Percentiles rank a stretch among this genome's conserved stretches.
Evolutionary conservation across 2,888 invertebrate species (phyloP).

Genomic region (Leptinotarsa tumamoca): DNA sequence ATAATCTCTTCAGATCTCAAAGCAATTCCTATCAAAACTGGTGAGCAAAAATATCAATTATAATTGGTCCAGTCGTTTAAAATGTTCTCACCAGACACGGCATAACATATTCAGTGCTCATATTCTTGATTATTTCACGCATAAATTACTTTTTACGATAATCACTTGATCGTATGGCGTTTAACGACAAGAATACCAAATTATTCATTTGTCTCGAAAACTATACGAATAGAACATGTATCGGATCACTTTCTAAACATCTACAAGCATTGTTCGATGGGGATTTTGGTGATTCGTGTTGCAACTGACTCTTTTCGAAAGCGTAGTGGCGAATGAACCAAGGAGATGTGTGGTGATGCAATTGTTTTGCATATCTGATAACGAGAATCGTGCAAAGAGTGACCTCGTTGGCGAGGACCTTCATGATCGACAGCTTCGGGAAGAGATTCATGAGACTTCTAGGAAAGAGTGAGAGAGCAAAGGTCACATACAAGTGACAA

Average conservation of each 20-base stretch:
- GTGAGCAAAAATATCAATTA: not conserved
- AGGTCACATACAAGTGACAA: no score
- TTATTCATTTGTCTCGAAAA: constrained; percentile 47
- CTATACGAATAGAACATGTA: not conserved
- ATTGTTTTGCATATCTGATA: constrained; percentile 21
- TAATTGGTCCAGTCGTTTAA: not conserved
- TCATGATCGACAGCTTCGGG: not conserved
- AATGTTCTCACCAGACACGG: not conserved
- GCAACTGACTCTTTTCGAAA: not conserved
- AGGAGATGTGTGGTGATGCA: not conserved
- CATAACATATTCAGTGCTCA: constrained; percentile 1
- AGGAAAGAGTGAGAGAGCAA: no score
- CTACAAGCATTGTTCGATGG: not conserved
- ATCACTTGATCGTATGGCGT: constrained; percentile 23
- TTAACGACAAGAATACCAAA: constrained; percentile 27
- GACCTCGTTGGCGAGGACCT: not conserved
- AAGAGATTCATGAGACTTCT: no score
- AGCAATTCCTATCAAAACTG: not conserved
- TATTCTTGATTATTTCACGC: constrained; percentile 23
- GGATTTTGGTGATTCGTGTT: constrained; percentile 3
- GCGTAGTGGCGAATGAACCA: not conserved
- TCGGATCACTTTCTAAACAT: not conserved
- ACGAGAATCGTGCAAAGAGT: not conserved
- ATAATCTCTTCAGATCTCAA: no score
- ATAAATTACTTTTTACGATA: constrained; percentile 31